Base-by-base conservation (phyloP, 2,113 vertebrate genomes). In the Dipodomys spectabilis region DNA sequence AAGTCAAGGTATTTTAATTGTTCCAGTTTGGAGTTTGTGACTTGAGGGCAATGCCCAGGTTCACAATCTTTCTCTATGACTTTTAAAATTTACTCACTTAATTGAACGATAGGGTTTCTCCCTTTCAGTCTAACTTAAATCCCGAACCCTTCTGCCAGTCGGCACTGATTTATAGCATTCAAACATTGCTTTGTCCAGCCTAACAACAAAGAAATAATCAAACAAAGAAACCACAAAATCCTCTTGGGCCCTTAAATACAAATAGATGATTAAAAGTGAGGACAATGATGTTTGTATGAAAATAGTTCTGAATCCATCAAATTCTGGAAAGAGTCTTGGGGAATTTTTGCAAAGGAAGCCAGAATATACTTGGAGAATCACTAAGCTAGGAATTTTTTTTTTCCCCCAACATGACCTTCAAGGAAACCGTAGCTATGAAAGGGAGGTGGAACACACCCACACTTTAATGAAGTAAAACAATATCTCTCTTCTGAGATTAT, bases 301-400 rank as follows among this genome's bases (percentile, higher is more conserved):
- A 88, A 22, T 27, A 25, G n/a, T 73, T n/a, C 65, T 87, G 81
- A 82, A 77, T 49, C 72, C 12, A 22, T 20, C 0, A 7, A n/a
- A 2, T 20, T 1, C 30, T 45, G 27, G 1, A 20, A 73, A 35
- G 4, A 10, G 5, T 39, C 7, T 22, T 32, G 8, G 1, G 25
- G 18, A 45, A 20, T 32, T 35, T 12, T 44, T 64, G 68, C 13
- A 28, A 22, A n/a, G 23, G 45, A 16, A 5, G 20, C 84, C 10
- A 67, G 57, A 78, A 6, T 57, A n/a, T 28, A 22, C 0, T 28
- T 19, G 69, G 30, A 62, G 32, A 44, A 78, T 28, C 45, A 49
- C 2, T 20, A 22, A 20, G 32, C 67, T 73, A 60, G 4, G 28
- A 15, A 74, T 32, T 39, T 73, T 19, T 30, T 83, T 68, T 84